These are phyloP conservation scores for Pimpla rufipes DNA, from an alignment of 2,888 invertebrate genomes.

Conservation along the genomic window DNA sequence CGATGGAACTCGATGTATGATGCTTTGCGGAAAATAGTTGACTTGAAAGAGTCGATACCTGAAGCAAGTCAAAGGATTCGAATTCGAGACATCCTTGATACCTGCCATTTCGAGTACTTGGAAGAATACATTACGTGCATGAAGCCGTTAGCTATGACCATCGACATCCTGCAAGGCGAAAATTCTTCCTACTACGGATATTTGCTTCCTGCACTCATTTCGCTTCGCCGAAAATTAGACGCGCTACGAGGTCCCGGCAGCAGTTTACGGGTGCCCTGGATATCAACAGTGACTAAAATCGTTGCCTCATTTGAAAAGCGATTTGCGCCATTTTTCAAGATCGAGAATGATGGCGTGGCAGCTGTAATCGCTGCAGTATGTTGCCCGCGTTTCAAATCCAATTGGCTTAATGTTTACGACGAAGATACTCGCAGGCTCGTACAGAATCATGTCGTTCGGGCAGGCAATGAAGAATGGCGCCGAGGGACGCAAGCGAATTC, in stretches of 20 bases:
- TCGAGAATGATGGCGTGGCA: neutral
- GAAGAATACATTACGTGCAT: constrained; percentile 5
- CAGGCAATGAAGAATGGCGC: neutral
- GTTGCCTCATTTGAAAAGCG: neutral
- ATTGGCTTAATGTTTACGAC: constrained; percentile 2
- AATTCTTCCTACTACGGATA: constrained; percentile 1
- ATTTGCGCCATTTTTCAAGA: neutral
- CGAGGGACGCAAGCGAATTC: constrained; percentile 4
- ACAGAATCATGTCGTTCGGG: neutral
- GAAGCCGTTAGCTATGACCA: constrained; percentile 1
- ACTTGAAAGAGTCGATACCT: neutral
- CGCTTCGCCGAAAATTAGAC: constrained; percentile 5
- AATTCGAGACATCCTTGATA: neutral
- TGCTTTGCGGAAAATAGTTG: neutral
- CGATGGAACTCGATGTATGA: constrained; percentile 12
- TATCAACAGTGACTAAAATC: neutral
- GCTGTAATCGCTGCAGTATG: neutral
- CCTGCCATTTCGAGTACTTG: constrained; percentile 4
- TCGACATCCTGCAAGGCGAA: constrained; percentile 2
- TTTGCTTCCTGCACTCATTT: neutral
- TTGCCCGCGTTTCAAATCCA: neutral
- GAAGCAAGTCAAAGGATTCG: constrained; percentile 6
- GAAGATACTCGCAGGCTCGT: constrained; percentile 5
- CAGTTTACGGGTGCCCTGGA: neutral
- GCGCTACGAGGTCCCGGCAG: neutral